Base-by-base conservation (phyloP, 2,888 invertebrate species). In the Tenthredo amoena region DNA sequence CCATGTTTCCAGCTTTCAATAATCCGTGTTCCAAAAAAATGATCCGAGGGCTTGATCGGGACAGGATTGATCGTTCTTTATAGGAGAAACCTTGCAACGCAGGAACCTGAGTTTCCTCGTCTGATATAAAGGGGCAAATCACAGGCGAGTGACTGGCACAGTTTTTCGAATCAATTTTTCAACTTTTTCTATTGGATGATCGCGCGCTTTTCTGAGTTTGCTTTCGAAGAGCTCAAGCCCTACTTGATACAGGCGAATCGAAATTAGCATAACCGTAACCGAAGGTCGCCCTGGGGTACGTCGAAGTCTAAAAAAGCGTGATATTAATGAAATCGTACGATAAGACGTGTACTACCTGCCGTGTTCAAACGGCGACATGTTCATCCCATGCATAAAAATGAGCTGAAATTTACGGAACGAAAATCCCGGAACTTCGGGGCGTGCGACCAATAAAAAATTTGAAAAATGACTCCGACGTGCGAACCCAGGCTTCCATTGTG, bases 381-480 rank as follows among this genome's bases (percentile, higher is more conserved):
- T 31, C 4, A 68, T 62, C 40, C 10, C 31, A 47, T 43, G 40
- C 15, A 68, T 62, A 47, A 43, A n/a, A 83, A 50, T 71, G 7
- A 43, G 31, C 9, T 68, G 15, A n/a, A 62, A 40, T 81, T 43
- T 40, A 58, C 62, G 40, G 81, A 37, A 26, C 40, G 47, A 65
- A 81, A 9, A 34, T 18, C 6, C 62, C 65, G 62, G 43, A 62
- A 40, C 7, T 62, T 58, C 40, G 68, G 79, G 79, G 77, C 79
- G 85, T 58, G 79, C 68, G 72, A 76, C 86, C 86, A 86, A 87
- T 87, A 88, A 86, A 87, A 87, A 87, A 88, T 86, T 65, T 87
- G 87, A 88, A 86, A 87, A 88, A 87, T 88, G 85, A 87, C 50
- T 83, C 87, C 84, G 85, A 87, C 85, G 87, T 86, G 86, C 87